Conservation (phyloP, 2,888 invertebrate species). For the Patella ulyssiponensis region DNA sequence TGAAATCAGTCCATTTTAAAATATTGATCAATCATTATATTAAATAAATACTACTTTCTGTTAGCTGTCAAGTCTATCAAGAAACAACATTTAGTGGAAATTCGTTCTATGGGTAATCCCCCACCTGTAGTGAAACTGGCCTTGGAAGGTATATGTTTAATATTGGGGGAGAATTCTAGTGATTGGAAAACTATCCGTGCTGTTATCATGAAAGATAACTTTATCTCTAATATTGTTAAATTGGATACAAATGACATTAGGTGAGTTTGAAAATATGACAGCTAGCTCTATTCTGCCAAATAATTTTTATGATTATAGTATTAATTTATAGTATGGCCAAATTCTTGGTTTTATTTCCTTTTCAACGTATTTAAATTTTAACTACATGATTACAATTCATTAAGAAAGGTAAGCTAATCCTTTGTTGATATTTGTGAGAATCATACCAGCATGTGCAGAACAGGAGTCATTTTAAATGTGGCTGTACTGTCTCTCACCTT, state of each 20-base stretch:
- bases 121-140: constrained; percentile 98
- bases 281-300: not conserved
- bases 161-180: constrained; percentile 96
- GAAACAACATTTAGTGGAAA: constrained; percentile 99
- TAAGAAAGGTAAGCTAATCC: too few species aligned
- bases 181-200: constrained; percentile 99
- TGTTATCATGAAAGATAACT: constrained; percentile 95
- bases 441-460: too few species aligned
- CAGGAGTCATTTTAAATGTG: too few species aligned
- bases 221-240: constrained; percentile 69
- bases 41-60: constrained; percentile 4
- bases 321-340: not conserved
- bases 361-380: too few species aligned
- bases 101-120: constrained; percentile 98
- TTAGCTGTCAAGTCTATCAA: constrained; percentile 98
- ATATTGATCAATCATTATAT: not conserved
- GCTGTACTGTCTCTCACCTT: too few species aligned
- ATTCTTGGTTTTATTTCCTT: not conserved
- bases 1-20: not conserved
- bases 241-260: constrained; percentile 67
- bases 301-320: not conserved
- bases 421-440: too few species aligned
- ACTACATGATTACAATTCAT: too few species aligned
- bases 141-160: constrained; percentile 97
- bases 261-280: constrained; percentile 54